Conservation (phyloP, 2,797 vertebrate genomes). For the Acridotheres tristis region DNA sequence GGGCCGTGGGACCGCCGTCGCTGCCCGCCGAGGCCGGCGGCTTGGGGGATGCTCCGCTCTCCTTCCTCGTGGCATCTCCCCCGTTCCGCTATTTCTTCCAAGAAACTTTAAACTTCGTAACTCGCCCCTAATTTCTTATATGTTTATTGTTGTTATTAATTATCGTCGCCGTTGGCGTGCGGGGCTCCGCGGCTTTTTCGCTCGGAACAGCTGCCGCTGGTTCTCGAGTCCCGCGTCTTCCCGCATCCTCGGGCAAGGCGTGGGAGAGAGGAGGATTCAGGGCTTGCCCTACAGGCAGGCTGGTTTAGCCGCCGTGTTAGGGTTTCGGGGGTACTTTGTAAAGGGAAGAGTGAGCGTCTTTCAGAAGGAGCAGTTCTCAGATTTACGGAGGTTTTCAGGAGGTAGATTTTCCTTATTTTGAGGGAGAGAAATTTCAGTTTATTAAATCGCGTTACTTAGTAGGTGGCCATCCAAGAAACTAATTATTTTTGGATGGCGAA, state of each 20-base stretch:
- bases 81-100: rapidly evolving
- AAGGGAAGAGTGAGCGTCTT: neutral
- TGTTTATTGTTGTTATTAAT: rapidly evolving
- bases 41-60: neutral
- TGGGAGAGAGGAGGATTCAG: neutral
- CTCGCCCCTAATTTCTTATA: rapidly evolving
- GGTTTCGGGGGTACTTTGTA: neutral
- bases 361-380: neutral
- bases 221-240: neutral
- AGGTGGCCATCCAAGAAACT: neutral
- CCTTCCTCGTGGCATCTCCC: neutral
- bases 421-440: neutral
- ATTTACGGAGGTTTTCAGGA: neutral
- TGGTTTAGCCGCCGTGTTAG: neutral
- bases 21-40: neutral
- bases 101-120: neutral
- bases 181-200: neutral
- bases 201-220: neutral
- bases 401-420: neutral
- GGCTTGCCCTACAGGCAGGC: neutral
- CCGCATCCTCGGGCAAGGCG: neutral
- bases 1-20: neutral
- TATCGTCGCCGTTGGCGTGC: neutral
- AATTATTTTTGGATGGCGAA: constrained; percentile 1
- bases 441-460: neutral